Evolutionary conservation across 2,888 invertebrate genomes (phyloP).

Genomic region (Xylota sylvarum): DNA sequence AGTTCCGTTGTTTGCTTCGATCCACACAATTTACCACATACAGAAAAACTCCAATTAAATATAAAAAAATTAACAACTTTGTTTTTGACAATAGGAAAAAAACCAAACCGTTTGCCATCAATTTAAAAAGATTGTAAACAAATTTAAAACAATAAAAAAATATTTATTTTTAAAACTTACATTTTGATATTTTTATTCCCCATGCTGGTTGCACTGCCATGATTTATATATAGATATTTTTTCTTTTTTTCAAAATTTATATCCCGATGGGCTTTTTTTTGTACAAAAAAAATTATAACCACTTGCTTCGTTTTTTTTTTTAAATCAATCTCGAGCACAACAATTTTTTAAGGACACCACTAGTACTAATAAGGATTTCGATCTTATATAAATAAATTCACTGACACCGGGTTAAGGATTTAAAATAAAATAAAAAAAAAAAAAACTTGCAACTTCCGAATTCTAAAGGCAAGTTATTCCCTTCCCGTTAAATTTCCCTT

Average conservation of each 20-base stretch:
- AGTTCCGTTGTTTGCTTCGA: constrained; percentile 13
- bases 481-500: constrained; percentile 51
- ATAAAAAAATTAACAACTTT: constrained; percentile 12
- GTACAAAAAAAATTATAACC: not conserved
- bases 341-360: constrained; percentile 25
- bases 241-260: constrained; percentile 74
- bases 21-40: constrained; percentile 17
- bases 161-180: constrained; percentile 80
- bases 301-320: not conserved
- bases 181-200: constrained; percentile 82
- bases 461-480: constrained; percentile 32
- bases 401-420: constrained; percentile 26
- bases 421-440: constrained; percentile 10
- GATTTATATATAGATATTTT: constrained; percentile 45
- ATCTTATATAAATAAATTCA: constrained; percentile 8
- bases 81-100: not conserved
- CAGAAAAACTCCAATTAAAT: not conserved
- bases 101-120: not conserved
- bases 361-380: not conserved
- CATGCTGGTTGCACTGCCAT: constrained; percentile 83
- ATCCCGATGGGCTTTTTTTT: constrained; percentile 2
- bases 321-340: not conserved
- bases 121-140: not conserved
- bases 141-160: constrained; percentile 1
- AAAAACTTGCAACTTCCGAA: not conserved